These are phyloP conservation scores for Trematocara stigmaticum DNA, from an alignment of 2,113 vertebrate species.

Conservation along the genomic window DNA sequence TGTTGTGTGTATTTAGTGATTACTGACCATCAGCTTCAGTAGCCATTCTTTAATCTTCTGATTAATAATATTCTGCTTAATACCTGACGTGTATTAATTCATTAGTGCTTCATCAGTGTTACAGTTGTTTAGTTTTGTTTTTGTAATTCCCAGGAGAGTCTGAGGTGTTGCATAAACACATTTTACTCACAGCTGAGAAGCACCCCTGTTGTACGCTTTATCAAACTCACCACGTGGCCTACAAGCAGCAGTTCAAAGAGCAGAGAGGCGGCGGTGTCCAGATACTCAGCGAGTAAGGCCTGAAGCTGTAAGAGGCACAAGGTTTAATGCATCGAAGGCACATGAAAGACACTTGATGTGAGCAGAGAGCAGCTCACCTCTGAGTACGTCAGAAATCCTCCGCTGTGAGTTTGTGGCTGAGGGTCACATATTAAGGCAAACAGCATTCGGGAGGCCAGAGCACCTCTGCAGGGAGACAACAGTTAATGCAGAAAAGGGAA, in stretches of 20 bases:
- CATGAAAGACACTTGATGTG: no score
- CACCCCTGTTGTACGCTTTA: neutral
- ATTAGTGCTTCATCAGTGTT: neutral
- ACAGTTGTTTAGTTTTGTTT: neutral
- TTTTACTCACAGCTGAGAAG: neutral
- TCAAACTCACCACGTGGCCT: constrained; percentile 61
- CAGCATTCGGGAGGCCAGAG: constrained; percentile 60
- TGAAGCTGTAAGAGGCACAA: constrained; percentile 18
- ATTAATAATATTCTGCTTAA: neutral
- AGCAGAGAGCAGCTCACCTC: constrained; percentile 33
- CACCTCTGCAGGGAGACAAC: constrained; percentile 38
- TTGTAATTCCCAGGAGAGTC: neutral
- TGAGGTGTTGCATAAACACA: neutral
- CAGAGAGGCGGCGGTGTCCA: constrained; percentile 64
- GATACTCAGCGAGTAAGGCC: constrained; percentile 56
- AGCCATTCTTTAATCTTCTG: neutral
- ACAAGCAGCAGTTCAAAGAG: constrained; percentile 71
- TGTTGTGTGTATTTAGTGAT: neutral
- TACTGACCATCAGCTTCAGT: neutral
- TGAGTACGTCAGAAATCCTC: neutral
- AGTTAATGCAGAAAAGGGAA: neutral
- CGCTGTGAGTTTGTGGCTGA: neutral
- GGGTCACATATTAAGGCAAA: constrained; percentile 63
- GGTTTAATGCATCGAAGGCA: neutral
- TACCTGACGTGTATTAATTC: neutral